phyloP scores from a whole-genome alignment of 2,113 vertebrate species.

The Sprattus sprattus region DNA sequence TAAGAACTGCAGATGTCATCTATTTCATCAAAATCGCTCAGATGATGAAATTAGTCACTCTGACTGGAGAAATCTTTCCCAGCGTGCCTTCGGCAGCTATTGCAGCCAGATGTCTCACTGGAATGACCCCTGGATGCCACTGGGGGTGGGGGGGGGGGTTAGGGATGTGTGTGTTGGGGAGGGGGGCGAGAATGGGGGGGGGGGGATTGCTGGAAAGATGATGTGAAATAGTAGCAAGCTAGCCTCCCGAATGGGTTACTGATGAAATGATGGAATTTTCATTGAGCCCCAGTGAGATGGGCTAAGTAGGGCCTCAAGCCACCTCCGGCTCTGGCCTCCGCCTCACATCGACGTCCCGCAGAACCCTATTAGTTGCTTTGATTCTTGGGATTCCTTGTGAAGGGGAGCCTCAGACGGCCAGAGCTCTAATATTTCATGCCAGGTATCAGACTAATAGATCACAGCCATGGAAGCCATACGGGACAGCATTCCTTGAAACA shows the following conservation, averaged over 20 bases:
- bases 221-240: conserved; percentile 11
- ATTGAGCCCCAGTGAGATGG: conserved; percentile 25
- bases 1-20: conserved; percentile 39
- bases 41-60: conserved; percentile 42
- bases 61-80: conserved; percentile 25
- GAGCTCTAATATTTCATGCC: conserved; percentile 7
- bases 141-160: background rate
- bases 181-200: background rate
- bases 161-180: background rate
- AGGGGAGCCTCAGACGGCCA: background rate
- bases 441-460: conserved; percentile 12
- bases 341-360: background rate
- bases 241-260: background rate
- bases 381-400: background rate
- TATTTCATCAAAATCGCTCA: conserved; percentile 38
- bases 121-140: conserved; percentile 28
- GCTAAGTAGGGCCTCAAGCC: conserved; percentile 9
- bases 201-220: conserved; percentile 8
- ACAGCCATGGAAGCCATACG: background rate
- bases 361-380: conserved; percentile 6
- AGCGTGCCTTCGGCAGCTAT: background rate
- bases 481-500: background rate
- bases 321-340: conserved; percentile 5
- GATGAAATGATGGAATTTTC: conserved; percentile 37
- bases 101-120: conserved; percentile 19